Percentiles rank a stretch among this genome's conserved stretches.
These are phyloP conservation scores for Xanthia icteritia DNA, from an alignment of 2,888 invertebrate species.

Conservation along the genomic window DNA sequence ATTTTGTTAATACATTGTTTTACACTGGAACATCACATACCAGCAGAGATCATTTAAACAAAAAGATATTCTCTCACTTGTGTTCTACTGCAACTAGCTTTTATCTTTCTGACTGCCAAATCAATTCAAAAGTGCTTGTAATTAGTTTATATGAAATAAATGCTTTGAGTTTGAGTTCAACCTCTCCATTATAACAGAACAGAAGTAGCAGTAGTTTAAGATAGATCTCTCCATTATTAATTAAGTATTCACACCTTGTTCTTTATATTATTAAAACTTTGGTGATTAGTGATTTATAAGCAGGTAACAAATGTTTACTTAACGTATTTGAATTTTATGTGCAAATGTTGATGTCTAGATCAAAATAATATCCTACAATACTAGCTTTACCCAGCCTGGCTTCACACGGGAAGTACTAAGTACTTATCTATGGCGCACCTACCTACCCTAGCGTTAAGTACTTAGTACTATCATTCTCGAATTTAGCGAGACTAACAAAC, in stretches of 20 bases:
- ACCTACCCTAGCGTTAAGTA: no score
- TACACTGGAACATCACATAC: background rate
- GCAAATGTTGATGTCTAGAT: background rate
- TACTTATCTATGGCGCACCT: no score
- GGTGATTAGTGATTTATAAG: background rate
- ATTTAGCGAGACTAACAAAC: no score
- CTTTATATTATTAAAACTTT: background rate
- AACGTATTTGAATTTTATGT: background rate
- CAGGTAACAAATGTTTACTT: background rate
- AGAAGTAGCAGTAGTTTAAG: background rate
- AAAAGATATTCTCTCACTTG: background rate
- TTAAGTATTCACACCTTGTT: background rate
- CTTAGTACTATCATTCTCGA: no score
- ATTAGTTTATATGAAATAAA: no score
- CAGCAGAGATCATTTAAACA: no score
- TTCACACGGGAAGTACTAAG: no score
- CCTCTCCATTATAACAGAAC: background rate
- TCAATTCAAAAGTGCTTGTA: background rate
- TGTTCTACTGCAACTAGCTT: background rate
- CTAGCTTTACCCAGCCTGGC: no score
- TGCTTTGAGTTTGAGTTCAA: background rate
- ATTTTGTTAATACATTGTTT: background rate
- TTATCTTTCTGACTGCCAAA: no score
- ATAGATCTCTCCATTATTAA: background rate
- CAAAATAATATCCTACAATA: background rate